Conservation (phyloP, 2,113 vertebrate genomes). For the Tympanuchus pallidicinctus region DNA sequence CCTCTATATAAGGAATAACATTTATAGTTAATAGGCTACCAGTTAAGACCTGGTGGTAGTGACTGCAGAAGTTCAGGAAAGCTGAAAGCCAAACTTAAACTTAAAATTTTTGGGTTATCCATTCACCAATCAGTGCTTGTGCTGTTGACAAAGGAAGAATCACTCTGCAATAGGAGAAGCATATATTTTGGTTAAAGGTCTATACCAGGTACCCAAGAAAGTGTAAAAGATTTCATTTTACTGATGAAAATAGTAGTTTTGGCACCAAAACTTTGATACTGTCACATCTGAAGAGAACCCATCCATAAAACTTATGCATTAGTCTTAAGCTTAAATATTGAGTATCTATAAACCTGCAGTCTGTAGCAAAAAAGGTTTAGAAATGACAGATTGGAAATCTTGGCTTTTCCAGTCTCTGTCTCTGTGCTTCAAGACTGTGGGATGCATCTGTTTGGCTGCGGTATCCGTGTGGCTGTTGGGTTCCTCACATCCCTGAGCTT, state of each 20-base stretch:
- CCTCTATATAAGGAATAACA: neutral
- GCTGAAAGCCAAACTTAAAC: neutral
- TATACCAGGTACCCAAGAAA: neutral
- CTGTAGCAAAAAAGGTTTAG: neutral
- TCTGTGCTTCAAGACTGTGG: accelerated
- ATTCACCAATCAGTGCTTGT: neutral
- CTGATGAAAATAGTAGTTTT: neutral
- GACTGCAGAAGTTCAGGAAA: neutral
- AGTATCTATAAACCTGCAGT: neutral
- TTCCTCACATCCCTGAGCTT: neutral
- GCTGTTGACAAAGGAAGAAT: neutral
- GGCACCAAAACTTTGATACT: neutral
- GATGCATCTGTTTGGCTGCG: accelerated
- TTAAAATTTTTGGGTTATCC: neutral
- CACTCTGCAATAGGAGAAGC: neutral
- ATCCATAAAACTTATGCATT: neutral
- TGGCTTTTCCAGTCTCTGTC: neutral
- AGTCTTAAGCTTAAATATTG: neutral
- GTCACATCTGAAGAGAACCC: neutral
- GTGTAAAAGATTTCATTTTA: neutral
- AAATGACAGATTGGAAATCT: neutral
- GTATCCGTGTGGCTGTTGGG: neutral
- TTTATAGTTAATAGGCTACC: neutral
- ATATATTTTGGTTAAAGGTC: neutral
- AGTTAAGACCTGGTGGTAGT: neutral